A percentile compares a stretch with the other conserved stretches of the same genome.
Conservation (phyloP, 1,140 invertebrate species). For the Lasaia peninsularis region DNA sequence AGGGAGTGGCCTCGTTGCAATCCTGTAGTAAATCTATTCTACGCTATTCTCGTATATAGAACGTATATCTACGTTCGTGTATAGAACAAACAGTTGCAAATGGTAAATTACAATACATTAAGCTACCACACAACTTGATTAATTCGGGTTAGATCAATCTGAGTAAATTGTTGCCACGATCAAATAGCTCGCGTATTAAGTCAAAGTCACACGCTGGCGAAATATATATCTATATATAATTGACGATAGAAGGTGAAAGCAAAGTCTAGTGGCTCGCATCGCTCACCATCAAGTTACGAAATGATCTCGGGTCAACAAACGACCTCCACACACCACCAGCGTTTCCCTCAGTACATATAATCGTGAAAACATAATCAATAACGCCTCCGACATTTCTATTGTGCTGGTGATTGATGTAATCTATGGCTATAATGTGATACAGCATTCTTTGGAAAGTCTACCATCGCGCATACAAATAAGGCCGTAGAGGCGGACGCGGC, state of each 20-base stretch:
- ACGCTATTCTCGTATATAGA: no score
- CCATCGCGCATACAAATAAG: constrained; percentile 1
- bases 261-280: not conserved
- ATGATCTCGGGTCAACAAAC: constrained; percentile 2
- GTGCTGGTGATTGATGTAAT: constrained; percentile 2
- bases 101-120: no score
- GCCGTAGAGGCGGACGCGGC: not conserved
- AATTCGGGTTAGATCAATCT: no score
- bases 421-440: not conserved
- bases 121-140: no score
- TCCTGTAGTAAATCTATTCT: no score
- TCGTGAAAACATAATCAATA: constrained; percentile 8
- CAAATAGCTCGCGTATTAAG: no score
- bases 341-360: not conserved
- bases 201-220: no score
- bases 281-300: not conserved
- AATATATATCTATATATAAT: not conserved
- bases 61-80: no score
- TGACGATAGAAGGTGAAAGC: not conserved
- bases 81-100: no score
- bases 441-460: not conserved
- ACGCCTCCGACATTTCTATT: not conserved
- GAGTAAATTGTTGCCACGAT: no score
- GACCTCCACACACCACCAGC: constrained; percentile 2
- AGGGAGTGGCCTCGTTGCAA: no score